Base-by-base conservation (phyloP, 2,888 invertebrate genomes). In the Syrphus vitripennis region DNA sequence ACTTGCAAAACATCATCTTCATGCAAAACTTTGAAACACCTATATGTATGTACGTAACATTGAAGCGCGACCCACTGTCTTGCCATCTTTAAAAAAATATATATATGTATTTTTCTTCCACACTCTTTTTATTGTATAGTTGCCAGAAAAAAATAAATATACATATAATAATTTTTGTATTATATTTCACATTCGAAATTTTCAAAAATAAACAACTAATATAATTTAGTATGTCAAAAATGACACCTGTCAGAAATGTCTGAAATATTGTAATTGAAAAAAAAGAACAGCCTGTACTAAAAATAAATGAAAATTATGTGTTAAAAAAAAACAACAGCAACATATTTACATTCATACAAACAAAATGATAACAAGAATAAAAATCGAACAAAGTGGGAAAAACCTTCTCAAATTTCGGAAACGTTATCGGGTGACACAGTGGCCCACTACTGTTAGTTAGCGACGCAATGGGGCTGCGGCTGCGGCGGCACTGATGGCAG, bases 341-440 rank as follows among this genome's bases (percentile, higher is more conserved):
- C 4, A 19, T 34, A 4, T 57, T 57, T 37, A 59, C 42, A 61
- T 59, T 59, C 34, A 24, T 40, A 59, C 19, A n/a, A 40, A n/a
- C n/a, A n/a, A n/a, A n/a, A n/a, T n/a, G n/a, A n/a, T n/a, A n/a
- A n/a, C n/a, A n/a, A n/a, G 3, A 48, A 50, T 4, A 16, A 26
- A 42, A 3, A 34, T 48, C 6, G 4, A 40, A 42, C 57, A 37
- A 75, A 65, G 61, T 81, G 86, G 67, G 72, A 86, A 72, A 55
- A 67, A 63, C 34, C 61, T 69, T 81, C 86, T 82, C 86, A 82
- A 74, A 86, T 86, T 86, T 86, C 82, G 77, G 63, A 82, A 82
- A 82, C 34, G 59, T 77, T 86, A 86, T 86, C 77, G 70, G 61
- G 77, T 86, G 86, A 82, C 82, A 86, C 86, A 86, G 82, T 86